phyloP scores from a whole-genome alignment of 1,140 invertebrate species.

The Ctenoplectra terminalis region DNA sequence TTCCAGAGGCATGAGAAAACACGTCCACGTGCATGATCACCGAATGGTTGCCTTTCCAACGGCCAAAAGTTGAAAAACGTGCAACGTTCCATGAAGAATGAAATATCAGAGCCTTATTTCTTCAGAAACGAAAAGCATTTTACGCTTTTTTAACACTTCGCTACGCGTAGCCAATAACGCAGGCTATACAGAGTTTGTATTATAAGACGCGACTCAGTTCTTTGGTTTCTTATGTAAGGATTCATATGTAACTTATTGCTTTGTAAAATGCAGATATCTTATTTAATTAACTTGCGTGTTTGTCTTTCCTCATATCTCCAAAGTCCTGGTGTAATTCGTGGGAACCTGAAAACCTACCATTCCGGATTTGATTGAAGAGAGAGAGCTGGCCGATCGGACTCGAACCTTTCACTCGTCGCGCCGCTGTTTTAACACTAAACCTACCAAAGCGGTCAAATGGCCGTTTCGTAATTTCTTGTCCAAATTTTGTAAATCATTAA shows the following conservation, averaged over 20 bases:
- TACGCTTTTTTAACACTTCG: slow-evolving; percentile 34
- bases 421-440: too few relatives aligned
- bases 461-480: too few relatives aligned
- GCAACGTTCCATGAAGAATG: neutral
- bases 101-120: slow-evolving; percentile 31
- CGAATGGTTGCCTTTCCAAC: neutral
- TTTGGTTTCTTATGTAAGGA: slow-evolving; percentile 77
- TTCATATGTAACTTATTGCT: slow-evolving; percentile 82
- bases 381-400: too few relatives aligned
- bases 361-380: too few relatives aligned
- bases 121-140: slow-evolving; percentile 25
- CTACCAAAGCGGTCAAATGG: too few relatives aligned
- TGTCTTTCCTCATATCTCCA: too few relatives aligned
- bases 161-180: slow-evolving; percentile 23
- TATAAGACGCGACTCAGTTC: slow-evolving; percentile 55
- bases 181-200: slow-evolving; percentile 56
- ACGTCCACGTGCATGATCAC: neutral
- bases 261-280: slow-evolving; percentile 83
- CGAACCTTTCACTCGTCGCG: too few relatives aligned
- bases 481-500: too few relatives aligned
- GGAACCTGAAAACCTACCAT: too few relatives aligned
- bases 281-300: slow-evolving; percentile 78
- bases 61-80: too few relatives aligned
- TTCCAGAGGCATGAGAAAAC: neutral
- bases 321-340: too few relatives aligned